phyloP scores from a whole-genome alignment of 2,797 vertebrate species.

The Chromis chromis region DNA sequence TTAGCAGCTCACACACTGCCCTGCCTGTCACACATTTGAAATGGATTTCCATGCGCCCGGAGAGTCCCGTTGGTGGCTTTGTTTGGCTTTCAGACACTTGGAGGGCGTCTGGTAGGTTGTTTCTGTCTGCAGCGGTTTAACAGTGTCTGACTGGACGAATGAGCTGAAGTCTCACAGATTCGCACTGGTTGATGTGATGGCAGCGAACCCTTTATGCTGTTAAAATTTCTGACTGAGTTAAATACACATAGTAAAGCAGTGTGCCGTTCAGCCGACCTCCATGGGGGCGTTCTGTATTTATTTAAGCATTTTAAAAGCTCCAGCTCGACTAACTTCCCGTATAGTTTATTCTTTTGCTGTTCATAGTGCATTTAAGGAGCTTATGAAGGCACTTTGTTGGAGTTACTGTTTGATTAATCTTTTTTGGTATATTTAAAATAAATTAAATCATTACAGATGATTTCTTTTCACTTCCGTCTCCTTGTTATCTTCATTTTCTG shows the following conservation, averaged over 20 bases:
- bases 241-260: slow-evolving; percentile 43
- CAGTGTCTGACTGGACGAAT: slow-evolving; percentile 33
- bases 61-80: slow-evolving; percentile 42
- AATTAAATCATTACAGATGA: not conserved
- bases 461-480: not conserved
- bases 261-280: slow-evolving; percentile 3
- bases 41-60: slow-evolving; percentile 47
- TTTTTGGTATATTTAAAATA: not conserved
- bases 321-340: slow-evolving; percentile 18
- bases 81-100: slow-evolving; percentile 54
- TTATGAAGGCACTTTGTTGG: not conserved
- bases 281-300: slow-evolving; percentile 17
- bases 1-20: slow-evolving; percentile 24
- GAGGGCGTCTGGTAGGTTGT: slow-evolving; percentile 40
- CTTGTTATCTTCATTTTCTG: slow-evolving; percentile 29
- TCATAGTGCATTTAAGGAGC: not conserved
- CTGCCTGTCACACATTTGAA: slow-evolving; percentile 44
- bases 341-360: slow-evolving; percentile 18
- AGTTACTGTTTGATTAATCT: not conserved
- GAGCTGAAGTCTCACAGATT: slow-evolving; percentile 28
- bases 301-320: slow-evolving; percentile 47
- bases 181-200: slow-evolving; percentile 34
- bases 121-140: slow-evolving; percentile 46
- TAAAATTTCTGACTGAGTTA: slow-evolving; percentile 38
- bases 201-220: slow-evolving; percentile 41